Percentiles rank a stretch among this genome's conserved stretches.
Conservation (phyloP, 1,140 invertebrate species). For the Zaprionus camerounensis region DNA sequence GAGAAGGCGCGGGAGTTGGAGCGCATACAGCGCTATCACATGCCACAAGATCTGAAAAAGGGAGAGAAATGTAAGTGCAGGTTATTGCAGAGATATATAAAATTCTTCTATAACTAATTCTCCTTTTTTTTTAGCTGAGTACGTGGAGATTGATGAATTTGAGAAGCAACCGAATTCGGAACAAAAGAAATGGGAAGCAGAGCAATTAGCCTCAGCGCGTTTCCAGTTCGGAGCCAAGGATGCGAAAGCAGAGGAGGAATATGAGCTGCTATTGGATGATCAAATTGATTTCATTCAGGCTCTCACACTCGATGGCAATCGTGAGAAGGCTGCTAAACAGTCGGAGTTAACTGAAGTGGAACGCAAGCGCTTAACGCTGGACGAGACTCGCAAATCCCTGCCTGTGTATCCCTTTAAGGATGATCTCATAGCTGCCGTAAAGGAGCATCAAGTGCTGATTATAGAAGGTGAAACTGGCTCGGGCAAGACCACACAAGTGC, state of each 20-base stretch:
- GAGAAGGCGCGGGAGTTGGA: conserved; percentile 95
- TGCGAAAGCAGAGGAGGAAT: conserved; percentile 90
- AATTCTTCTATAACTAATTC: background rate
- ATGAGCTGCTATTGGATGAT: conserved; percentile 97
- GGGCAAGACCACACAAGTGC: conserved; percentile 99
- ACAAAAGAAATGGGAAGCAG: conserved; percentile 98
- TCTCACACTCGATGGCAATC: conserved; percentile 92
- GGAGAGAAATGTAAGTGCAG: conserved; percentile 85
- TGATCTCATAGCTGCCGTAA: conserved; percentile 94
- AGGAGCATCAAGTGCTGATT: conserved; percentile 95
- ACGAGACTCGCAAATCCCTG: conserved; percentile 96
- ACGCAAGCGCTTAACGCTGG: conserved; percentile 92
- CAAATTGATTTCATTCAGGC: conserved; percentile 99
- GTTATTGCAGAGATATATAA: background rate
- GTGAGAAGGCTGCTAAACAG: conserved; percentile 86
- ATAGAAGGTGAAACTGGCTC: conserved; percentile 99
- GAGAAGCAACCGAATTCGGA: conserved; percentile 95
- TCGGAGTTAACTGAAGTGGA: conserved; percentile 88
- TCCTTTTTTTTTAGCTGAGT: conserved; percentile 84
- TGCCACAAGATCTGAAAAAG: conserved; percentile 92
- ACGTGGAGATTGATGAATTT: conserved; percentile 94
- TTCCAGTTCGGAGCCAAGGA: conserved; percentile 95
- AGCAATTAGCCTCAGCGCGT: conserved; percentile 96
- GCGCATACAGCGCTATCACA: conserved; percentile 95
- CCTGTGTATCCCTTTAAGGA: conserved; percentile 97